Conservation (phyloP, 2,888 invertebrate species). For the Notodonta ziczac region DNA sequence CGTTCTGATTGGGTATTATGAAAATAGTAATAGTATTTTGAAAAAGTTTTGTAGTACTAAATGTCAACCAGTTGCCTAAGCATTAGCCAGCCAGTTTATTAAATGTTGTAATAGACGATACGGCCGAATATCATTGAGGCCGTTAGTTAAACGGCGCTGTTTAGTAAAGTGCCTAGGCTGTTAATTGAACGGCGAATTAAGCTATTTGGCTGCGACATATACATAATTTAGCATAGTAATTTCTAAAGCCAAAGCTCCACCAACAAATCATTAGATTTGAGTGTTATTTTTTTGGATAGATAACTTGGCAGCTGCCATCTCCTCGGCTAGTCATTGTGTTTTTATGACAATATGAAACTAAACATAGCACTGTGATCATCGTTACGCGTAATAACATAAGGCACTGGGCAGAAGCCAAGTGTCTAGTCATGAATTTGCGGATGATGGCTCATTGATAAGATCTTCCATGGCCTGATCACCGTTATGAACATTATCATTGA, state of each 20-base stretch:
- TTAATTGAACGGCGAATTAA: too few species aligned
- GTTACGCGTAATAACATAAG: slow-evolving; percentile 30
- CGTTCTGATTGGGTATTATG: too few species aligned
- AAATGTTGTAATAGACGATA: too few species aligned
- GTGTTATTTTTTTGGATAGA: slow-evolving; percentile 24
- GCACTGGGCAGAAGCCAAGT: slow-evolving; percentile 54
- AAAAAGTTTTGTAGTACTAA: too few species aligned
- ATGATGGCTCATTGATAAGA: slow-evolving; percentile 30
- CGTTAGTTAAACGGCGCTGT: too few species aligned
- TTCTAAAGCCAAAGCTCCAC: neutral
- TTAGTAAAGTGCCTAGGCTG: too few species aligned
- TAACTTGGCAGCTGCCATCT: slow-evolving; percentile 38
- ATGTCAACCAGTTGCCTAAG: too few species aligned
- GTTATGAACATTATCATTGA: neutral
- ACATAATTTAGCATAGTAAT: too few species aligned
- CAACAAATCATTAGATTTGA: slow-evolving; percentile 15
- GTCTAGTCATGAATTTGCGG: slow-evolving; percentile 39
- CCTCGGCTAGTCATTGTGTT: slow-evolving; percentile 41
- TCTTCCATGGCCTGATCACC: slow-evolving; percentile 27
- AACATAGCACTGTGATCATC: slow-evolving; percentile 51
- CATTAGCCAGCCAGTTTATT: too few species aligned
- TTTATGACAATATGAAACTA: slow-evolving; percentile 63
- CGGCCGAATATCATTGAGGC: too few species aligned
- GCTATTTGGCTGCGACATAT: too few species aligned
- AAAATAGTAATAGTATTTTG: too few species aligned